Conservation (phyloP, 2,888 invertebrate species). For the Drosophila cyrtoloma region DNA sequence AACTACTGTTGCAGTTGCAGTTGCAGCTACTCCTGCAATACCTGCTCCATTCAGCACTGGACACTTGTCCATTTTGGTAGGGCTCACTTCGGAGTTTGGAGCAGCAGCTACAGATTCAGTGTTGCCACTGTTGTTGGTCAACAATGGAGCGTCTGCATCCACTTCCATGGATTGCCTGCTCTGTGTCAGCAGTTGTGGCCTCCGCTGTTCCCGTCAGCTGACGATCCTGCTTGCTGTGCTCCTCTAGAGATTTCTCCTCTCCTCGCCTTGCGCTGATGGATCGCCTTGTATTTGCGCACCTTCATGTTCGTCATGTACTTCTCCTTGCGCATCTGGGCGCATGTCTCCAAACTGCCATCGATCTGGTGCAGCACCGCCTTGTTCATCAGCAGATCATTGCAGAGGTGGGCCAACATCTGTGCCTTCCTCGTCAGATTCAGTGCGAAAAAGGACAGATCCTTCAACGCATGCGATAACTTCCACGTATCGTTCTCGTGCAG, state of each 20-base stretch:
- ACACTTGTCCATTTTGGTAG: conserved; percentile 47
- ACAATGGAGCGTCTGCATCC: conserved; percentile 57
- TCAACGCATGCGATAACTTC: too few relatives aligned
- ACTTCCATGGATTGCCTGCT: conserved; percentile 70
- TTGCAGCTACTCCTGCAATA: not conserved
- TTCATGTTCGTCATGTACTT: conserved; percentile 97
- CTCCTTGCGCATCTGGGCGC: conserved; percentile 94
- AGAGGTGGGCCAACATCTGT: too few relatives aligned
- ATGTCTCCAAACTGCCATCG: conserved; percentile 94
- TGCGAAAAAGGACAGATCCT: too few relatives aligned
- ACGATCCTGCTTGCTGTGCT: conserved; percentile 30
- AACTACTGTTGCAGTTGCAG: not conserved
- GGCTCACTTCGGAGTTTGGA: conserved; percentile 11
- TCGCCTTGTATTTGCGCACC: conserved; percentile 87
- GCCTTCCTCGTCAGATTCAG: too few relatives aligned
- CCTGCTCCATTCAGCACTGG: conserved; percentile 41
- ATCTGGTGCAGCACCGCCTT: conserved; percentile 87
- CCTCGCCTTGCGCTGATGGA: conserved; percentile 91
- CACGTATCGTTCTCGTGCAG: conserved; percentile 85
- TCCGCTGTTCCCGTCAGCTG: not conserved
- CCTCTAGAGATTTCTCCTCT: conserved; percentile 50
- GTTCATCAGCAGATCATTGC: too few relatives aligned
- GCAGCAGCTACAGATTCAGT: not conserved
- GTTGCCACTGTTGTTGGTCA: not conserved
- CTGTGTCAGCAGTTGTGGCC: conserved; percentile 11